Evolutionary conservation across 2,113 vertebrate genomes (phyloP), one percentile per base, ranked within the genome.

Genomic region (Anas platyrhynchos): DNA sequence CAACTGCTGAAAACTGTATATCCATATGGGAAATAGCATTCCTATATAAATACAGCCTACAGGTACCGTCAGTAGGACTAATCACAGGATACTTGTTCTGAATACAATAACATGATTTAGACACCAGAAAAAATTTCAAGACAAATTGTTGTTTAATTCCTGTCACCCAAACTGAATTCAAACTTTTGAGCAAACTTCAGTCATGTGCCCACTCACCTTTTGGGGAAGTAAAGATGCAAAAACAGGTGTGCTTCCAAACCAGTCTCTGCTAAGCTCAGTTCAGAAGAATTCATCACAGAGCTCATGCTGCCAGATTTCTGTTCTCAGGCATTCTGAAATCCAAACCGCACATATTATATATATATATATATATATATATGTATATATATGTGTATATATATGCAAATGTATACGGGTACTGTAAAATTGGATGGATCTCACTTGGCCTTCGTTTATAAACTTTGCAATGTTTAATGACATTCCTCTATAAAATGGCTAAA

Each of bases 221-320:
- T 43, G 34, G 23, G 44, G 25, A 20, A 43, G 10, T 14, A 50
- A 82, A 48, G 0, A 0, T 18, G 13, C 2, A 7, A 62, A 11
- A 25, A 69, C 10, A 58, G 9, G 9, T 12, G 56, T 18, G 18
- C 4, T 63, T 71, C 20, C 50, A 76, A 59, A 46, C 3, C 7
- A 46, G 15, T 59, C 55, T 71, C 62, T 77, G n/a, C 21, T 66
- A 50, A 71, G 17, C 3, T 43, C 41, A 54, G 7, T n/a, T 88
- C n/a, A 72, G 29, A 91, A 83, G 13, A 5, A 7, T 18, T 63
- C 34, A 74, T n/a, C 44, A 66, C 59, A 75, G 62, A 88, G 31
- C 7, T 48, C 46, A 52, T 26, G 36, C 5, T 71, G 27, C 20
- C 79, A 67, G 67, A 88, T 52, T 62, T 54, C 27, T 1, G 0